phyloP scores from a whole-genome alignment of 1,140 invertebrate genomes.

The Drosophila orosa region DNA sequence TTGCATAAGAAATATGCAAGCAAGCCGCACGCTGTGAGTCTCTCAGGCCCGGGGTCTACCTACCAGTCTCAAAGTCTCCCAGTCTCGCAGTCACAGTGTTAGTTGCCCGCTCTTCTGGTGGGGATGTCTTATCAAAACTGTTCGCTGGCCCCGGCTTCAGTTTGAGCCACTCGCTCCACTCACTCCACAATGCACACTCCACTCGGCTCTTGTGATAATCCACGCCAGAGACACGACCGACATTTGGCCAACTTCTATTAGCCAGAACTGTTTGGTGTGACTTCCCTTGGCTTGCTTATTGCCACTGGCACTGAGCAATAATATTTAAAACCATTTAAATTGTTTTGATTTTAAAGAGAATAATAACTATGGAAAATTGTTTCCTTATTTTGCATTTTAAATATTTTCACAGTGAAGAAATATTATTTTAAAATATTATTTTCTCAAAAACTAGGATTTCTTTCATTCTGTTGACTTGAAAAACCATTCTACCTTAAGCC shows the following conservation, averaged over 20 bases:
- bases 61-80: conserved; percentile 1
- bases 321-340: not conserved
- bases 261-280: conserved; percentile 31
- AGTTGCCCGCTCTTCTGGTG: conserved; percentile 9
- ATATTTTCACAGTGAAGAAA: not conserved
- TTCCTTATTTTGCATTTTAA: no score
- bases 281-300: conserved; percentile 5
- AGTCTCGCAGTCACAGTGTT: conserved; percentile 3
- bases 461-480: no score
- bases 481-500: accelerated
- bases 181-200: conserved; percentile 10
- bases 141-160: conserved; percentile 31
- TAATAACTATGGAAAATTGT: not conserved
- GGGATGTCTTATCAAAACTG: conserved; percentile 53
- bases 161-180: conserved; percentile 35
- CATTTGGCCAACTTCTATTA: conserved; percentile 72
- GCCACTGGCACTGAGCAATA: conserved; percentile 6
- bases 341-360: not conserved
- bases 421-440: not conserved
- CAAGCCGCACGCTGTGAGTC: conserved; percentile 51
- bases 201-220: conserved; percentile 60
- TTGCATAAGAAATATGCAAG: conserved; percentile 80
- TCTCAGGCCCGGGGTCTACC: conserved; percentile 2
- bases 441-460: accelerated
- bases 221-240: conserved; percentile 69